A percentile compares a stretch with the other conserved stretches of the same genome.
These are phyloP conservation scores for Australoheros facetus DNA, from an alignment of 2,797 vertebrate species.

Conservation along the genomic window DNA sequence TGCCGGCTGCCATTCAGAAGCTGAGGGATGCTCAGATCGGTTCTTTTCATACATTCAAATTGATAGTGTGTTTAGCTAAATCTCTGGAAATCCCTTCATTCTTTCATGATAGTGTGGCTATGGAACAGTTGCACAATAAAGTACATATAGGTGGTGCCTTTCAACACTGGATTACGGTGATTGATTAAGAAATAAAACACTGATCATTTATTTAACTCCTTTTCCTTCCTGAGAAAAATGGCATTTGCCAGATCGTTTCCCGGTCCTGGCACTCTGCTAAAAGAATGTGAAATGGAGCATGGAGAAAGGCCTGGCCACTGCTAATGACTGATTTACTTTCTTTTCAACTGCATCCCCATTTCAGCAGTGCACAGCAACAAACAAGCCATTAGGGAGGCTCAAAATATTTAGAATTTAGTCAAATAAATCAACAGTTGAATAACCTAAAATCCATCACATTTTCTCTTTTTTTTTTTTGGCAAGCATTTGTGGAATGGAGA, in stretches of 20 bases:
- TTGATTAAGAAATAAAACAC: constrained; percentile 53
- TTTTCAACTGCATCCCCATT: constrained; percentile 66
- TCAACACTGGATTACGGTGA: constrained; percentile 43
- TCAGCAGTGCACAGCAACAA: constrained; percentile 60
- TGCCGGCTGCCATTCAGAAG: constrained; percentile 29
- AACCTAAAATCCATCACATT: constrained; percentile 35
- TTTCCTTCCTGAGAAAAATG: constrained; percentile 50
- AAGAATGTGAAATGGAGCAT: constrained; percentile 67
- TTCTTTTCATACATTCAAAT: constrained; percentile 37
- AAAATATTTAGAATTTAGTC: constrained; percentile 63
- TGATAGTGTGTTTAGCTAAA: constrained; percentile 29
- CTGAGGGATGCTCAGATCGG: constrained; percentile 19
- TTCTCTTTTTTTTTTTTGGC: background rate
- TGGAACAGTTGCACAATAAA: constrained; percentile 28
- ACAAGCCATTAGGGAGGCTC: constrained; percentile 55
- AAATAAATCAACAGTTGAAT: constrained; percentile 56
- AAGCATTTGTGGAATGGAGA: constrained; percentile 42
- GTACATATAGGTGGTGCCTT: constrained; percentile 18
- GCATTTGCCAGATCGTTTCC: constrained; percentile 61
- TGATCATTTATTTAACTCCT: constrained; percentile 55
- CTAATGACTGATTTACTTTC: constrained; percentile 69
- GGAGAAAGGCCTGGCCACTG: constrained; percentile 57
- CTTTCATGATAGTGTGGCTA: constrained; percentile 7
- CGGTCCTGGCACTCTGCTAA: constrained; percentile 42
- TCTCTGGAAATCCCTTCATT: constrained; percentile 34